Base-by-base conservation (phyloP, 2,113 vertebrate genomes). In the Panthera tigris region DNA sequence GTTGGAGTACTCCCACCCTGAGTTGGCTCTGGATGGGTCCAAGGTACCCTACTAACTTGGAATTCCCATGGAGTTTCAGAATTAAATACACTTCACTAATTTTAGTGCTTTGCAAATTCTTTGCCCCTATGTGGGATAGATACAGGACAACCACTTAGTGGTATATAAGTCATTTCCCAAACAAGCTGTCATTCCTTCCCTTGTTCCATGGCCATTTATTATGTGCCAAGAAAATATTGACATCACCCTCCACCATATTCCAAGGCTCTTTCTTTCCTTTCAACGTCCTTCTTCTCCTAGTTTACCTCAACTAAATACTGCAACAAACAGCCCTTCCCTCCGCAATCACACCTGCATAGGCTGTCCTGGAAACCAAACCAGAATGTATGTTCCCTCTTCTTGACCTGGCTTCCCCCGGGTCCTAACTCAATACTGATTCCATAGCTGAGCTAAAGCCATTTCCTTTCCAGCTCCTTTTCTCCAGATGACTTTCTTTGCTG, bases 331-430 rank as follows among this genome's bases (percentile, higher is more conserved):
- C 12, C 18, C 19, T 52, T 15, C 10, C 39, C 14, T 57, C 45
- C 39, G n/a, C 10, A 52, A 31, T 48, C 76, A 78, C 23, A 39
- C 90, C 39, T 39, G 29, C 36, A 15, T 12, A 65, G 33, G 81
- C 86, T 95, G 79, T 86, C 78, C 65, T 92, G 69, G 97, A 94
- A 98, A 98, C 84, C 84, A 88, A 74, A 76, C 23, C 65, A 63
- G 48, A 81, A 39, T 25, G 1, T 45, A 25, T n/a, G 66, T 82
- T 71, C 93, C 80, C 48, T 87, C 81, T 89, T 48, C 65, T 13
- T 76, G 45, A 69, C 66, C 91, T 84, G 92, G 63, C 88, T 89
- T 86, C 73, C 73, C 69, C 83, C 18, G 0, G 55, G 66, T 89
- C 65, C 86, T 87, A 18, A 71, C 66, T 81, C 55, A 73, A 29